phyloP scores from a whole-genome alignment of 2,888 invertebrate species.

The Mimumesa dahlbomi region DNA sequence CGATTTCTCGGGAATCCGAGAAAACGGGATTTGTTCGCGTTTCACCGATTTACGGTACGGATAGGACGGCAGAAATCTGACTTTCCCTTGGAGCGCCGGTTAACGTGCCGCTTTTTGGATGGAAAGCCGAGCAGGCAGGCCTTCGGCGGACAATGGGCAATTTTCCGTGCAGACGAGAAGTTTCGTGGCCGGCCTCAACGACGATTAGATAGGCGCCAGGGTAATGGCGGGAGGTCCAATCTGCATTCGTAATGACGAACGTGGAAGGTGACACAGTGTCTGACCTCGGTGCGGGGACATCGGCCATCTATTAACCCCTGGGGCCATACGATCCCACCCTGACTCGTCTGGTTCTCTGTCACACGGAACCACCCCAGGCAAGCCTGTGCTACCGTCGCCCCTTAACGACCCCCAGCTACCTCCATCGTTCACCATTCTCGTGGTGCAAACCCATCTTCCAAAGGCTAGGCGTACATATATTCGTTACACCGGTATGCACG shows the following conservation, averaged over 20 bases:
- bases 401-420: conserved; percentile 56
- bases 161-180: conserved; percentile 63
- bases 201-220: conserved; percentile 70
- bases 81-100: conserved; percentile 11
- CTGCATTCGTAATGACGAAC: conserved; percentile 77
- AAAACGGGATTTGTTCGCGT: conserved; percentile 15
- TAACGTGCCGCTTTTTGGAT: conserved; percentile 15
- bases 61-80: conserved; percentile 39
- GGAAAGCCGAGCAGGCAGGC: conserved; percentile 26
- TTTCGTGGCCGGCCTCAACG: conserved; percentile 62
- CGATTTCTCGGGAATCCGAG: background rate
- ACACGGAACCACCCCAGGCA: conserved; percentile 42
- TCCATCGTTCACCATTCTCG: conserved; percentile 40
- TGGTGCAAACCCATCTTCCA: conserved; percentile 37
- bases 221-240: conserved; percentile 73
- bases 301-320: conserved; percentile 77
- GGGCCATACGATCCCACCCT: conserved; percentile 62
- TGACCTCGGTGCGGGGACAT: conserved; percentile 72
- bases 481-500: conserved; percentile 1
- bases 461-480: conserved; percentile 28
- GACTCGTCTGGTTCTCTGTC: conserved; percentile 58
- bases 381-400: conserved; percentile 43
- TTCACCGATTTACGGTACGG: conserved; percentile 37
- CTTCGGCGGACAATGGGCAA: conserved; percentile 62
- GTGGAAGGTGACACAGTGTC: conserved; percentile 75